phyloP scores from a whole-genome alignment of 2,888 invertebrate genomes.

The Boloria selene region DNA sequence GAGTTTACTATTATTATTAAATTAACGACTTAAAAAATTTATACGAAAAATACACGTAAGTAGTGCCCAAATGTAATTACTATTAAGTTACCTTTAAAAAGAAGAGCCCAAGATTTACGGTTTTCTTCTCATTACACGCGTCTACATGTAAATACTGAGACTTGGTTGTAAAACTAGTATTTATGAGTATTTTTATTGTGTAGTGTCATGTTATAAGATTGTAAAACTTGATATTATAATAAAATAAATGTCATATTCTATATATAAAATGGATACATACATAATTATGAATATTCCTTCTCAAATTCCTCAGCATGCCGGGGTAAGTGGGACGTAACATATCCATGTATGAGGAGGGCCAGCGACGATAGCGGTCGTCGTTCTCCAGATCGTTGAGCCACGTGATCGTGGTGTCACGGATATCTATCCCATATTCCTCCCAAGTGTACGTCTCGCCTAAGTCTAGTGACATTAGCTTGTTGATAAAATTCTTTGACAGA shows the following conservation, averaged over 20 bases:
- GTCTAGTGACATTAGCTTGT: slow-evolving; percentile 86
- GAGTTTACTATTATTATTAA: too few relatives aligned
- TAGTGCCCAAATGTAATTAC: too few relatives aligned
- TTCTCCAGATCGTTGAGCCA: slow-evolving; percentile 98
- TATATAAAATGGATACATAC: slow-evolving; percentile 49
- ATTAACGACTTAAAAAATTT: too few relatives aligned
- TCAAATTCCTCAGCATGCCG: slow-evolving; percentile 95
- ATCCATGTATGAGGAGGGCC: slow-evolving; percentile 95
- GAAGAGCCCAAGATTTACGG: too few relatives aligned
- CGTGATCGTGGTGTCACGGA: slow-evolving; percentile 94
- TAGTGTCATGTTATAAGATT: too few relatives aligned
- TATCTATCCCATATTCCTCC: slow-evolving; percentile 95
- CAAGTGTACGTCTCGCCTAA: slow-evolving; percentile 82
- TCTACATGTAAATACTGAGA: too few relatives aligned
- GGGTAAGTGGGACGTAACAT: slow-evolving; percentile 98
- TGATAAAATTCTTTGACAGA: slow-evolving; percentile 84
- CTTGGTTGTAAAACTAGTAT: too few relatives aligned
- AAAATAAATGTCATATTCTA: background rate
- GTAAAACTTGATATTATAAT: too few relatives aligned
- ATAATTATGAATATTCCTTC: slow-evolving; percentile 93
- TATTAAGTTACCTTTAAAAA: too few relatives aligned
- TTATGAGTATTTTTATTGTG: too few relatives aligned
- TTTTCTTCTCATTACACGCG: too few relatives aligned
- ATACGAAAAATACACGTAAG: too few relatives aligned
- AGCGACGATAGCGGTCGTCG: slow-evolving; percentile 93